A percentile compares a stretch with the other conserved stretches of the same genome.
phyloP scores from a whole-genome alignment of 2,113 vertebrate species.

The Aspiorhynchus laticeps region DNA sequence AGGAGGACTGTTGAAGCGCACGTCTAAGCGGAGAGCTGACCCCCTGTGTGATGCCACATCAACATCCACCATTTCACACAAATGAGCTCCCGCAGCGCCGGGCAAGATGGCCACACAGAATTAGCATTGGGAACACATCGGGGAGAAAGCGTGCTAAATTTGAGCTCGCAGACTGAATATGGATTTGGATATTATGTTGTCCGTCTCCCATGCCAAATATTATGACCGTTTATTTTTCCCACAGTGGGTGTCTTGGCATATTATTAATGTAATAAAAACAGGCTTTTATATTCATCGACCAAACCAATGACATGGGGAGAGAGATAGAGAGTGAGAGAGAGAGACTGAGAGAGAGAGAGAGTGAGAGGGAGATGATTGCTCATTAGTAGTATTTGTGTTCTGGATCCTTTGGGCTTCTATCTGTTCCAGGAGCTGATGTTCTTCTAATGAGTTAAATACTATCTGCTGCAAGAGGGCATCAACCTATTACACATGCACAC shows the following conservation, averaged over 20 bases:
- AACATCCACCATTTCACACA: constrained; percentile 68
- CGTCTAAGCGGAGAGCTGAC: constrained; percentile 64
- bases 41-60: constrained; percentile 77
- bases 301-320: constrained; percentile 67
- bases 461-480: constrained; percentile 58
- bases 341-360: constrained; percentile 50
- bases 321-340: constrained; percentile 13
- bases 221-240: constrained; percentile 62
- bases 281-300: constrained; percentile 69
- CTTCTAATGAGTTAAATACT: constrained; percentile 72
- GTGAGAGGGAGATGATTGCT: constrained; percentile 76
- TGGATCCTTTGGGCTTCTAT: constrained; percentile 67
- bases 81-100: constrained; percentile 70
- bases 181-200: constrained; percentile 78
- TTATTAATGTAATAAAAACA: constrained; percentile 73
- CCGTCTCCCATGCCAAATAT: constrained; percentile 75
- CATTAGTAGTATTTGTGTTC: constrained; percentile 70
- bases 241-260: constrained; percentile 66
- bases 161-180: constrained; percentile 76
- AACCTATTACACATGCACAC: constrained; percentile 26
- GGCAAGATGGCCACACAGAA: constrained; percentile 62
- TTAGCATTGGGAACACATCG: constrained; percentile 73
- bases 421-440: constrained; percentile 65
- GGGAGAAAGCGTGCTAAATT: constrained; percentile 71
- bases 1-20: constrained; percentile 28